A percentile compares a stretch with the other conserved stretches of the same genome.
Evolutionary conservation across 2,113 vertebrate genomes (phyloP).

Genomic region (Lagopus muta): DNA sequence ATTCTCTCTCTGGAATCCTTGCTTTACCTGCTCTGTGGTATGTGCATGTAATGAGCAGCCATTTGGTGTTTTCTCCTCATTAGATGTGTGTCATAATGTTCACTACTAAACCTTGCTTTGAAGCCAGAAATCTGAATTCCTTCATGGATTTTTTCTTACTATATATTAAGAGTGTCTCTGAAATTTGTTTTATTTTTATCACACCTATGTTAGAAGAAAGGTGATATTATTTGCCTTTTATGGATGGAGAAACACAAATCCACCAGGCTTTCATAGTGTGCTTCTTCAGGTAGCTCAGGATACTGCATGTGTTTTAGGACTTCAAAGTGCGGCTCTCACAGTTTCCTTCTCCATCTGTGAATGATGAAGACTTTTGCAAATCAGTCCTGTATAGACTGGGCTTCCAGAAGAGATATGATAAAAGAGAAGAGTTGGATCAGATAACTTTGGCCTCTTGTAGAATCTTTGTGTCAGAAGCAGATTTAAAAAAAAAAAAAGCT

Average conservation of each 20-base stretch:
- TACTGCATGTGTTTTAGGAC: not conserved
- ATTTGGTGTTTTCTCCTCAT: not conserved
- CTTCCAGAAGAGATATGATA: not conserved
- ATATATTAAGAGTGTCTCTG: not conserved
- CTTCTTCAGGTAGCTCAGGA: not conserved
- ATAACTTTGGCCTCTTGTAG: not conserved
- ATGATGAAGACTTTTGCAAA: not conserved
- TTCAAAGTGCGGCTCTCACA: not conserved
- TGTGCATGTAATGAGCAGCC: not conserved
- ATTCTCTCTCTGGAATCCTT: not conserved
- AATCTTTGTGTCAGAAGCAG: not conserved
- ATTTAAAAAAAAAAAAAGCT: not conserved
- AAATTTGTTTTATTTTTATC: not conserved
- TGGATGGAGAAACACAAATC: not conserved
- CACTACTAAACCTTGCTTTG: not conserved
- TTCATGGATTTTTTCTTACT: not conserved
- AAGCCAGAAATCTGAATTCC: not conserved
- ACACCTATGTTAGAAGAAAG: not conserved
- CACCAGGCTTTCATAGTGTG: not conserved
- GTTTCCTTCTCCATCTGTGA: not conserved
- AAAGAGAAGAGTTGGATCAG: not conserved
- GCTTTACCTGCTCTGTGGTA: not conserved
- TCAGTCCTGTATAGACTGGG: not conserved
- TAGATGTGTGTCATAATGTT: not conserved
- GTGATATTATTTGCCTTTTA: not conserved